phyloP scores from a whole-genome alignment of 2,113 vertebrate genomes.

The Hippocampus zosterae region DNA sequence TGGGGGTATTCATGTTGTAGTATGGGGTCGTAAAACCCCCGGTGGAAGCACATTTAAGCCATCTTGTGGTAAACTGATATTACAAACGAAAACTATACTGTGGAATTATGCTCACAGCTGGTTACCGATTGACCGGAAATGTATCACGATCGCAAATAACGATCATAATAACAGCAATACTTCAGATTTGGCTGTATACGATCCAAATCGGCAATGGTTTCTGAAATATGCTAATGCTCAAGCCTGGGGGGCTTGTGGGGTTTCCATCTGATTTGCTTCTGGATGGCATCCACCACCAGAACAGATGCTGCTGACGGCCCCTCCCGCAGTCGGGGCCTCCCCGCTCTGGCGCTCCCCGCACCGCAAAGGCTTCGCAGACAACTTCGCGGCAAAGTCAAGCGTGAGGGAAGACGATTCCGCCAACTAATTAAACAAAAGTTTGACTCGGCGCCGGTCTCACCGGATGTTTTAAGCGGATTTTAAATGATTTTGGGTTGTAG shows the following conservation, averaged over 20 bases:
- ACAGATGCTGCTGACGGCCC: constrained; percentile 48
- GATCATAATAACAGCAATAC: too few species aligned
- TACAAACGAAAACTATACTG: too few species aligned
- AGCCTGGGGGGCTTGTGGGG: constrained; percentile 22
- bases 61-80: too few species aligned
- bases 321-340: constrained; percentile 34
- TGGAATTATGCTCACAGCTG: too few species aligned
- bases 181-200: neutral
- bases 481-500: neutral
- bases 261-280: constrained; percentile 47
- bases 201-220: too few species aligned
- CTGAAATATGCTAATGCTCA: constrained; percentile 11
- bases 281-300: constrained; percentile 43
- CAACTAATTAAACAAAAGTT: constrained; percentile 37
- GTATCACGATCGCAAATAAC: too few species aligned
- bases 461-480: neutral
- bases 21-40: too few species aligned
- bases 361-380: constrained; percentile 13
- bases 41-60: too few species aligned
- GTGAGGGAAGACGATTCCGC: constrained; percentile 16
- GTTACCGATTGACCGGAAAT: too few species aligned
- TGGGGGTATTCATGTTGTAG: too few species aligned
- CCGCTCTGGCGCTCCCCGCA: constrained; percentile 20
- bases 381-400: constrained; percentile 13
- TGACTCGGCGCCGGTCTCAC: neutral